Evolutionary conservation across 2,797 vertebrate genomes (phyloP), one percentile per base, ranked within the genome.

Genomic region (Echeneis naucrates): DNA sequence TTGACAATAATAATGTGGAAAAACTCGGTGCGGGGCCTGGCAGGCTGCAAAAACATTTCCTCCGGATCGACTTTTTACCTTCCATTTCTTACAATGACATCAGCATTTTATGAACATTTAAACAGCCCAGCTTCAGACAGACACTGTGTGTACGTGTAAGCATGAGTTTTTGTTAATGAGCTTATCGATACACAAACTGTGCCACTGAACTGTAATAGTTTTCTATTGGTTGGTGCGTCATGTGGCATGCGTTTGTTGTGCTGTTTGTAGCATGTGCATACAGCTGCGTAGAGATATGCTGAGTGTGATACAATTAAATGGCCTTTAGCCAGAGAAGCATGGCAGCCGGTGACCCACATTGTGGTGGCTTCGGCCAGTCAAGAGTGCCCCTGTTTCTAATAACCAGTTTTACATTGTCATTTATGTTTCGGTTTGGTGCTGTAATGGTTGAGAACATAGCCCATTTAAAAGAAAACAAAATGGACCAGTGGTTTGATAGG

Each of bases 371-470:
- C 68, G 54, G 68, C 65, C 73, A 65, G 75, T n/a, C 75, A 75
- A 77, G 75, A 55, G 69, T 26, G 45, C 47, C 50, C 61, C 19
- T 45, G 23, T 71, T 87, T 85, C 85, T 86, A 84, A 81, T 62
- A 64, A 87, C 86, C 81, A 76, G 51, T 76, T 87, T 53, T 8
- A 60, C 82, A 75, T 86, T 72, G 58, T 64, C 61, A 81, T 79
- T 81, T 81, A 74, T 62, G 63, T 77, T 57, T 58, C 44, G 35
- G 72, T 79, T 81, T 87, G 73, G 77, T 74, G 66, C 73, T 48
- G 3, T 38, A 45, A 68, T 0, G 44, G 44, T 66, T 73, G 55
- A 59, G 37, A 78, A 77, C 72, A 85, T 60, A 13, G 61, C 61
- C 69, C 10, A 7, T 74, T 86, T 70, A 24, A 79, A 62, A 80